Evolutionary conservation across 2,797 vertebrate species (phyloP).

Genomic region (Aphelocoma californica): DNA sequence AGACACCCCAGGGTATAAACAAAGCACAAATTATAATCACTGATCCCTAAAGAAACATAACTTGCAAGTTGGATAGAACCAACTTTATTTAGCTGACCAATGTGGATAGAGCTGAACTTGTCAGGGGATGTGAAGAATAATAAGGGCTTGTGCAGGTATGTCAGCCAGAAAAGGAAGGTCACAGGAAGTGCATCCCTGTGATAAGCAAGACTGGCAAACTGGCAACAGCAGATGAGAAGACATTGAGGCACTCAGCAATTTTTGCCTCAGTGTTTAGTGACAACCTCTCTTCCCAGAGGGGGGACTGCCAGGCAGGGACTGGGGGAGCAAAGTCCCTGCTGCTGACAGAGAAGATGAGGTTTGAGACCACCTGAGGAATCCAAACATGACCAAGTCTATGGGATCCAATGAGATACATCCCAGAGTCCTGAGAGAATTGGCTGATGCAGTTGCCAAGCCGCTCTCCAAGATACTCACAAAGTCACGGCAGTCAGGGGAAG

Average conservation of each 20-base stretch:
- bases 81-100: background rate
- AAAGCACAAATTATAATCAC: conserved; percentile 11
- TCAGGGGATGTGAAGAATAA: background rate
- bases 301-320: background rate
- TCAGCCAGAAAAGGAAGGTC: background rate
- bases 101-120: background rate
- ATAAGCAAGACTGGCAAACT: background rate
- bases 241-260: background rate
- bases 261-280: background rate
- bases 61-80: background rate
- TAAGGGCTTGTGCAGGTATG: background rate
- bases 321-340: background rate
- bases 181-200: background rate
- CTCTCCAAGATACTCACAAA: background rate
- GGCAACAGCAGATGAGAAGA: background rate
- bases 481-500: background rate
- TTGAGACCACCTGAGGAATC: background rate
- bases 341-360: background rate
- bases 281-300: background rate
- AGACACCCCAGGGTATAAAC: background rate
- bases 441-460: background rate
- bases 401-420: rapidly evolving
- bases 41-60: background rate
- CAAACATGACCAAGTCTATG: rapidly evolving
- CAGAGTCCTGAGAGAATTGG: background rate